Evolutionary conservation across 2,888 invertebrate species (phyloP), one percentile per base, ranked within the genome.

Genomic region (Smittia aterrima): DNA sequence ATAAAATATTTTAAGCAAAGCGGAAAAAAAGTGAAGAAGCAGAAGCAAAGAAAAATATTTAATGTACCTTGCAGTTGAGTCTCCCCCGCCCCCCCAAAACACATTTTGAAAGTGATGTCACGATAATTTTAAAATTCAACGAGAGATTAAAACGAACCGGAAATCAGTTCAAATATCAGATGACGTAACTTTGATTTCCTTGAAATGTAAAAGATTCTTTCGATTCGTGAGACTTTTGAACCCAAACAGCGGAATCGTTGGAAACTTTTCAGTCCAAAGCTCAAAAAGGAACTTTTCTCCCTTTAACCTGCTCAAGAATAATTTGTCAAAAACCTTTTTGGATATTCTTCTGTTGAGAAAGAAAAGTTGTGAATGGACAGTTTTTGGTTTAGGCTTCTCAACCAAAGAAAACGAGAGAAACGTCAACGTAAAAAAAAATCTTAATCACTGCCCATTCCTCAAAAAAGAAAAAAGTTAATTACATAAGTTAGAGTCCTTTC

Each of bases 51-150:
- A 62, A 62, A 70, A 27, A 22, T 27, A 70, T 70, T 70, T 41
- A 70, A 70, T 70, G 41, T 70, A 70, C 40, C 70, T 70, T 70
- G 70, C 70, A 70, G 47, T 70, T 70, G 70, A 70, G 70, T 70
- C 24, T 70, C 32, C 32, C 32, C 32, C n/a, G 20, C 20, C 40
- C 16, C 16, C 16, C 18, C 13, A 11, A 58, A 1, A 58, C 18
- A 58, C 22, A 58, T 22, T 20, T 20, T 18, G 13, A 58, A 18
- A n/a, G n/a, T n/a, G n/a, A n/a, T n/a, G 47, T 16, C n/a, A 16
- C n/a, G n/a, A n/a, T n/a, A n/a, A 9, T 32, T 32, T 32, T 9
- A 9, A 32, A 6, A 32, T 3, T 32, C 4, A 32, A 32, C 9
- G 32, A 32, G 3, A 9, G 32, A 32, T 32, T 6, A 32, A 32